A percentile compares a stretch with the other conserved stretches of the same genome.
These are phyloP conservation scores for Alloplasta piceator DNA, from an alignment of 2,888 invertebrate genomes.

Conservation along the genomic window DNA sequence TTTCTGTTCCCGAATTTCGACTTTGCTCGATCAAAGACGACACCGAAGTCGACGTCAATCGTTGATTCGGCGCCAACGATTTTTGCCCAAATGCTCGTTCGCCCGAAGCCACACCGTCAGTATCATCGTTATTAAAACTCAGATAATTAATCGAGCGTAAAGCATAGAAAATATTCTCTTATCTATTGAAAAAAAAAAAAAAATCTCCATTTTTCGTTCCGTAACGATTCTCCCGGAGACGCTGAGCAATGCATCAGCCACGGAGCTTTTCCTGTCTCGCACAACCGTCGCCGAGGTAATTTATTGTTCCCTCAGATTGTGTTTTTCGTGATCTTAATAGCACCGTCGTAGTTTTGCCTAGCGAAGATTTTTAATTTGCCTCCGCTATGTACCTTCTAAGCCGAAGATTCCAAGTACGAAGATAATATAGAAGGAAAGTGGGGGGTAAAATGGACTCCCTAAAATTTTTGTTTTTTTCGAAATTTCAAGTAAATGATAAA, in stretches of 20 bases:
- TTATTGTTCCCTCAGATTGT: constrained; percentile 31
- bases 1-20: background rate
- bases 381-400: constrained; percentile 30
- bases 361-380: constrained; percentile 13
- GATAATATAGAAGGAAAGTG: no score
- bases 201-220: constrained; percentile 35
- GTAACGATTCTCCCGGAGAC: constrained; percentile 7
- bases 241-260: background rate
- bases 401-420: no score
- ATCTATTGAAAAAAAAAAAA: constrained; percentile 27
- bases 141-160: constrained; percentile 46
- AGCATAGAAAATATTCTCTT: constrained; percentile 53
- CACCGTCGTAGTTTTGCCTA: constrained; percentile 25
- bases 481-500: no score
- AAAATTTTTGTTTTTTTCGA: no score
- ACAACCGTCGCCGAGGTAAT: constrained; percentile 44
- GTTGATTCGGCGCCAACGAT: constrained; percentile 36
- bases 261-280: constrained; percentile 40
- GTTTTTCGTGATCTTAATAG: constrained; percentile 36
- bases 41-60: background rate
- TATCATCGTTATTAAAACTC: constrained; percentile 43
- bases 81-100: constrained; percentile 45
- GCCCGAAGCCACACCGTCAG: constrained; percentile 15
- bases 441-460: no score
- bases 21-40: background rate